Conservation (phyloP, 2,888 invertebrate genomes). For the Papilio gigon region DNA sequence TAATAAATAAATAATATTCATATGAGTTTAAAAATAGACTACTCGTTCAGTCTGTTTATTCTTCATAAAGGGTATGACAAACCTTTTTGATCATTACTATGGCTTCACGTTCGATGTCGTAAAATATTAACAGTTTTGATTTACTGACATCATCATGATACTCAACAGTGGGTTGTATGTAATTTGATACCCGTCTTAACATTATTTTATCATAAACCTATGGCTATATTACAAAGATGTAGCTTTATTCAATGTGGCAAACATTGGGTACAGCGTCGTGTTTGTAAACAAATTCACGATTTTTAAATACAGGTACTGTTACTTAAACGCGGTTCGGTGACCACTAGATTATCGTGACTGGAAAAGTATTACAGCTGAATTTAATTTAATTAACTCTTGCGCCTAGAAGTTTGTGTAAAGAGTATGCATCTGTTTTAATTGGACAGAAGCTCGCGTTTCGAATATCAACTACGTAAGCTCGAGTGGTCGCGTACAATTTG, state of each 20-base stretch:
- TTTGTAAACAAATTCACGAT: conserved; percentile 7
- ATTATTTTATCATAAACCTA: too few species aligned
- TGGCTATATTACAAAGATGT: neutral
- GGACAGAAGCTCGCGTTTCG: conserved; percentile 62
- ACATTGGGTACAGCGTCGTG: neutral
- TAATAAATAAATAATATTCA: conserved; percentile 49
- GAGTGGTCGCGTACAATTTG: conserved; percentile 66
- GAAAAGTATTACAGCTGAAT: conserved; percentile 6
- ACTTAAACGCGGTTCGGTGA: conserved; percentile 3
- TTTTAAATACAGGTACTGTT: neutral
- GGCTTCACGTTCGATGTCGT: neutral
- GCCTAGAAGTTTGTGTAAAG: conserved; percentile 26
- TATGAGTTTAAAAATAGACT: conserved; percentile 18
- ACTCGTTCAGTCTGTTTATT: neutral
- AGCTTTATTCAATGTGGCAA: neutral
- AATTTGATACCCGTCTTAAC: too few species aligned
- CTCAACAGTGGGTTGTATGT: too few species aligned
- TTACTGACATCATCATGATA: too few species aligned
- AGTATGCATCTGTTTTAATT: conserved; percentile 55
- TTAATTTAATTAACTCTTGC: conserved; percentile 13
- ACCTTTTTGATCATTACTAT: neutral
- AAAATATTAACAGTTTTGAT: too few species aligned
- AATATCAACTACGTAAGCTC: conserved; percentile 69
- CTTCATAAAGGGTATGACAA: neutral
- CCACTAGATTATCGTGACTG: conserved; percentile 13